Evolutionary conservation across 2,888 invertebrate genomes (phyloP), one percentile per base, ranked within the genome.

Genomic region (Spodoptera picta): DNA sequence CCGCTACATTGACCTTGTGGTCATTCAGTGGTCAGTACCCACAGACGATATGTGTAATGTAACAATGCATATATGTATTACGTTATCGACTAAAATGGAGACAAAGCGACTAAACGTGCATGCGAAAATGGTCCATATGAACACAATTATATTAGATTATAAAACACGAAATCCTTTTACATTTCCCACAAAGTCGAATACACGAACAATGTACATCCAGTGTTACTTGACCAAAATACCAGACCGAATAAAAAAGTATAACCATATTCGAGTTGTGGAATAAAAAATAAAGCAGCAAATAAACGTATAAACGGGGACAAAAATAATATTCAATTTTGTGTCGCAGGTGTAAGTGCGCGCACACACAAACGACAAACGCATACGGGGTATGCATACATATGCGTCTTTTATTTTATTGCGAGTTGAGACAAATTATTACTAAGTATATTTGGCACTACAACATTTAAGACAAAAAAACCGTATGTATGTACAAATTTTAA

Each of bases 321-420:
- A 75, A 76, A 65, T 72, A 76, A 73, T 62, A 76, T 73, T 73
- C 73, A 73, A 76, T 73, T 73, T 72, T 19, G 56, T 47, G 56
- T 50, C 47, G 50, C 53, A 7, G 12, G n/a, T 11, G 46, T 62
- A 57, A 65, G 57, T 60, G 24, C 6, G 57, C 1, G 46, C 48
- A 19, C 55, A 62, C 44, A 50, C 36, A 23, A 5, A 42, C 10
- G 3, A 10, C 7, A 23, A 36, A 36, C 9, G 6, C 31, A 36
- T 36, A 36, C 5, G 27, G 19, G 19, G 19, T 19, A 19, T 19
- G 6, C 36, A 36, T 36, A 36, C 5, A 5, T 7, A 7, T 36
- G 9, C 9, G 9, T 36, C 9, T 52, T 31, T 31, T 58, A 9
- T 19, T 45, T 42, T 47, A 7, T 66, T 31, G 31, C 31, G 6